These are phyloP conservation scores for Tinamus guttatus DNA, from an alignment of 2,113 vertebrate species.

Conservation along the genomic window DNA sequence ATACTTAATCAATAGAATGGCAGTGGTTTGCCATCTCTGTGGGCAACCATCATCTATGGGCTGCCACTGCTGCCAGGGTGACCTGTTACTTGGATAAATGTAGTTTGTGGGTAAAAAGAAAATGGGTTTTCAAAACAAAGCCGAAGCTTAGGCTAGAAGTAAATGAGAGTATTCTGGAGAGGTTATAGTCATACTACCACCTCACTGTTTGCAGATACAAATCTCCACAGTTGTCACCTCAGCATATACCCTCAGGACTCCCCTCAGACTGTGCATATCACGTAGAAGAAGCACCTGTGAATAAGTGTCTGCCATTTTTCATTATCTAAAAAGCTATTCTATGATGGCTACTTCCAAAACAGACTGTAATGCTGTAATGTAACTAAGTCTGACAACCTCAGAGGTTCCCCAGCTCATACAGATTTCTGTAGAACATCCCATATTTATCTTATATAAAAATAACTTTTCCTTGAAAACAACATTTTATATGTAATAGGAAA, in stretches of 20 bases:
- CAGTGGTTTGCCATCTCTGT: background rate
- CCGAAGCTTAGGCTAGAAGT: background rate
- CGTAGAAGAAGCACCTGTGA: background rate
- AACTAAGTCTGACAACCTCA: background rate
- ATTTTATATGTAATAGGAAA: background rate
- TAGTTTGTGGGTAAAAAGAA: background rate
- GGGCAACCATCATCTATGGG: background rate
- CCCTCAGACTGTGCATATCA: background rate
- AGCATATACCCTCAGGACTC: background rate
- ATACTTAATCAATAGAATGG: background rate
- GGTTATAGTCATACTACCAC: background rate
- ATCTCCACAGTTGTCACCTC: background rate
- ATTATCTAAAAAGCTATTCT: background rate
- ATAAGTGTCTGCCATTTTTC: background rate
- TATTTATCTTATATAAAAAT: background rate
- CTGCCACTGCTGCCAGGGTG: background rate
- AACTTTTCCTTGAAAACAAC: background rate
- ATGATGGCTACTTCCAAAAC: background rate
- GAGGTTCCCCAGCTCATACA: background rate
- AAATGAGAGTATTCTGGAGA: background rate
- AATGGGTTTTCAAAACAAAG: background rate
- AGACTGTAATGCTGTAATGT: background rate
- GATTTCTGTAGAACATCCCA: background rate
- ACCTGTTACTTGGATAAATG: background rate
- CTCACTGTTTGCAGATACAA: background rate